Percentiles rank a stretch among this genome's conserved stretches.
These are phyloP conservation scores for Perizoma flavofasciatum DNA, from an alignment of 2,888 invertebrate genomes.

Conservation along the genomic window DNA sequence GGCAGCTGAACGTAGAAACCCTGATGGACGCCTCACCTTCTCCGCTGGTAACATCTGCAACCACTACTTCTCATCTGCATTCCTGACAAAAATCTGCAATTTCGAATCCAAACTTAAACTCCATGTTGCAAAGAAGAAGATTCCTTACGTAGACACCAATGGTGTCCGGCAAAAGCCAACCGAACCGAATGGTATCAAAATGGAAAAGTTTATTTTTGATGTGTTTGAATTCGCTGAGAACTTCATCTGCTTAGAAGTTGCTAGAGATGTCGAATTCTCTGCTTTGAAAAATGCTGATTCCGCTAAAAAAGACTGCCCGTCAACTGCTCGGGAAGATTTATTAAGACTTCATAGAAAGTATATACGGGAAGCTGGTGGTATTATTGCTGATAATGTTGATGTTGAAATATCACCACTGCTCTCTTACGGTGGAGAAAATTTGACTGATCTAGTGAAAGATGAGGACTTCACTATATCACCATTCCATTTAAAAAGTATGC, in stretches of 20 bases:
- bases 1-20: constrained; percentile 91
- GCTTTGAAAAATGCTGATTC: constrained; percentile 97
- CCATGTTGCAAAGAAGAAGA: constrained; percentile 99
- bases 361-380: constrained; percentile 92
- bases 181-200: constrained; percentile 97
- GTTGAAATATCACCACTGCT: constrained; percentile 96
- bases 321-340: constrained; percentile 92
- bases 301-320: constrained; percentile 95
- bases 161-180: constrained; percentile 90
- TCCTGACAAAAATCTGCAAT: constrained; percentile 89
- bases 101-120: constrained; percentile 91
- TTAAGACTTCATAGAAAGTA: constrained; percentile 90
- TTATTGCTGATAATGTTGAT: constrained; percentile 85
- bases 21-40: constrained; percentile 92
- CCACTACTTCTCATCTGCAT: constrained; percentile 96
- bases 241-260: constrained; percentile 96
- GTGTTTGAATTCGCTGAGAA: constrained; percentile 97
- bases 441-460: constrained; percentile 86
- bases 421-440: constrained; percentile 95
- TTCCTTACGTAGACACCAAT: constrained; percentile 90
- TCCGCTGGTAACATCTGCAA: constrained; percentile 99
- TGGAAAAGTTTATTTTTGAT: constrained; percentile 99
- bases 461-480: constrained; percentile 87
- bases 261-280: constrained; percentile 97
- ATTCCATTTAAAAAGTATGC: constrained; percentile 80